A percentile compares a stretch with the other conserved stretches of the same genome.
Evolutionary conservation across 2,113 vertebrate species (phyloP).

Genomic region (Carettochelys insculpta): DNA sequence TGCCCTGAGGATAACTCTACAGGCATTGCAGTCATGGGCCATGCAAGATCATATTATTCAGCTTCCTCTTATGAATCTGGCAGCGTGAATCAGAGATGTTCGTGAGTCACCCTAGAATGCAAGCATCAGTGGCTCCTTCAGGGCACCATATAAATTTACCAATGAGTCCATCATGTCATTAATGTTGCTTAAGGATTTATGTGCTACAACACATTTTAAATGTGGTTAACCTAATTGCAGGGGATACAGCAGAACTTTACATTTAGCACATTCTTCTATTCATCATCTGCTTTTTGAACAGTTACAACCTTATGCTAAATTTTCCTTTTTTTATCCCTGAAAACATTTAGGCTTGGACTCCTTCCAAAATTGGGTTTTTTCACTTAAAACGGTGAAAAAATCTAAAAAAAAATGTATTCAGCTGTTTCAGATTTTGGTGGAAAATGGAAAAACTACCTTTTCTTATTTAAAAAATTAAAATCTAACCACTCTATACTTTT

Average conservation of each 20-base stretch:
- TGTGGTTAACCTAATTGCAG: conserved; percentile 47
- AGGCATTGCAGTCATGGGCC: conserved; percentile 1
- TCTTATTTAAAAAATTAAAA: not conserved
- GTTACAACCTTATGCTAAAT: not conserved
- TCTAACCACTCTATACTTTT: not conserved
- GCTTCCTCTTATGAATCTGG: conserved; percentile 18
- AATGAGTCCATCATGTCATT: conserved; percentile 39
- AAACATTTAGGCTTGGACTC: conserved; percentile 36
- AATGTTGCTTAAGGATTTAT: conserved; percentile 55
- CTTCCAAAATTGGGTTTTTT: not conserved
- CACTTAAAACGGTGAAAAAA: not conserved
- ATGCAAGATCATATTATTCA: not conserved
- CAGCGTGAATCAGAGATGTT: conserved; percentile 29
- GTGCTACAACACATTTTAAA: conserved; percentile 11
- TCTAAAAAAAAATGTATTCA: conserved; percentile 16
- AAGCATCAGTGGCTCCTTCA: conserved; percentile 36
- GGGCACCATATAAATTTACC: conserved; percentile 47
- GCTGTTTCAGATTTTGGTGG: conserved; percentile 35
- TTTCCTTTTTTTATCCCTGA: not conserved
- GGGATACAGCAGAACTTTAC: conserved; percentile 42
- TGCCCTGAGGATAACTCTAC: conserved; percentile 18
- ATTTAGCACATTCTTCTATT: conserved; percentile 62
- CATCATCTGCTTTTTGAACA: conserved; percentile 37
- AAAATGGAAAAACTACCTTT: not conserved
- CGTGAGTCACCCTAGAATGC: conserved; percentile 28